Base-by-base conservation (phyloP, 1,140 invertebrate genomes). In the Maniola jurtina region DNA sequence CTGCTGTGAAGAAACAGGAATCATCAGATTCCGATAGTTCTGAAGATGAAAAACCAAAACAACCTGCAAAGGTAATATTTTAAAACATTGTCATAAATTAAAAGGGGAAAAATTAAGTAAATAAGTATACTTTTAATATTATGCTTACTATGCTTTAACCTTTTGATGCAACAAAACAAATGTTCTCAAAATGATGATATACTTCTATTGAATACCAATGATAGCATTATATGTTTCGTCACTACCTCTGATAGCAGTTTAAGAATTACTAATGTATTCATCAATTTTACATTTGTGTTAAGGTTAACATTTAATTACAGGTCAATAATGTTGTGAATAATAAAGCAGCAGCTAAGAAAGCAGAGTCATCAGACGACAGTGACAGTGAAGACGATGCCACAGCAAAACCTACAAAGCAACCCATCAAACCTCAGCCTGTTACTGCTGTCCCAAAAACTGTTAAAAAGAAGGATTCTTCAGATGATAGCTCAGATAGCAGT, bases 161-260 rank as follows among this genome's bases (percentile, higher is more conserved):
- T n/a, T n/a, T n/a, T n/a, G n/a, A n/a, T 25, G 9, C 33, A 52
- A 0, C 15, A 52, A 34, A 14, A 36, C n/a, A n/a, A n/a, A 6
- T 63, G 52, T 10, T 66, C n/a, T 13, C 13, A 57, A 64, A 70
- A 84, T 85, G 83, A 87, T 87, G 81, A 74, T 50, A 87, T 68
- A 62, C 61, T 54, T 59, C 35, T 60, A 54, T 75, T 81, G 86
- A 85, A 81, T 55, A 58, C 11, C n/a, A 70, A 61, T 86, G 84
- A 85, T 86, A 82, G 77, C 71, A 81, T 66, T 57, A 61, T 66
- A 54, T 68, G 68, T 72, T 81, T 89, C 85, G 86, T 88, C 85
- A 88, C 85, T 88, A 88, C 87, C 87, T 88, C 87, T 89, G 87
- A 89, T 65, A 60, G 56, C n/a, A 61, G 54, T 62, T 35, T 45